These are phyloP conservation scores for Orussus abietinus DNA, from an alignment of 1,140 invertebrate species.

Conservation along the genomic window DNA sequence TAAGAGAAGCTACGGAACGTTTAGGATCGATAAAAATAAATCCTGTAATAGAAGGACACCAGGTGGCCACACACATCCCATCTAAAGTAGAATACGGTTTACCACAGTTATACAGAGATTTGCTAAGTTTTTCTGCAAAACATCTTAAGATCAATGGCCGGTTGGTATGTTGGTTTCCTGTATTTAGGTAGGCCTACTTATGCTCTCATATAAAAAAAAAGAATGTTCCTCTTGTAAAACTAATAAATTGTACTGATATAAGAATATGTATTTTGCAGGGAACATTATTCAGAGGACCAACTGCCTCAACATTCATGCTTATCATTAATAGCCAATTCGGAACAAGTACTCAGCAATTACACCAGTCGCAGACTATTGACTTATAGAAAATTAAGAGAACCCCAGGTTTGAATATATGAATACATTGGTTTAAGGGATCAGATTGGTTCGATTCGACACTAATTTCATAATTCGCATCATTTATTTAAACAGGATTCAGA, in stretches of 20 bases:
- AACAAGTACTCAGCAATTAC: constrained; percentile 76
- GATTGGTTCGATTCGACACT: constrained; percentile 5
- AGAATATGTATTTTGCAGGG: constrained; percentile 56
- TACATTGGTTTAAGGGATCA: constrained; percentile 14
- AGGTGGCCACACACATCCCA: constrained; percentile 68
- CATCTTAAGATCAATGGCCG: constrained; percentile 73
- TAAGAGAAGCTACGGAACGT: constrained; percentile 84
- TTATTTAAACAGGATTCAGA: constrained; percentile 27
- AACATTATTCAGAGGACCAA: constrained; percentile 69
- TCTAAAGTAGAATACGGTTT: constrained; percentile 84
- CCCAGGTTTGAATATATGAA: constrained; percentile 42
- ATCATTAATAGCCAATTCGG: constrained; percentile 73
- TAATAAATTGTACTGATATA: constrained; percentile 4
- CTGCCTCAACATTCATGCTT: constrained; percentile 80
- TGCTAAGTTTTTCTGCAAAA: constrained; percentile 76
- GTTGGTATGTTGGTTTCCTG: constrained; percentile 89
- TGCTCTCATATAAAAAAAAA: neutral
- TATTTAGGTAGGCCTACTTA: constrained; percentile 67
- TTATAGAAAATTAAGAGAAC: constrained; percentile 74
- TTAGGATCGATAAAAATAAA: constrained; percentile 68
- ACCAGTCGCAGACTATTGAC: constrained; percentile 81
- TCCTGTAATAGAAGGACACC: constrained; percentile 61
- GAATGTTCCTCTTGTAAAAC: constrained; percentile 3
- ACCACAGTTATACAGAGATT: constrained; percentile 75
- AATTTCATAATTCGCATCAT: constrained; percentile 21